phyloP scores from a whole-genome alignment of 2,797 vertebrate species.

The Cercopithecus diana region DNA sequence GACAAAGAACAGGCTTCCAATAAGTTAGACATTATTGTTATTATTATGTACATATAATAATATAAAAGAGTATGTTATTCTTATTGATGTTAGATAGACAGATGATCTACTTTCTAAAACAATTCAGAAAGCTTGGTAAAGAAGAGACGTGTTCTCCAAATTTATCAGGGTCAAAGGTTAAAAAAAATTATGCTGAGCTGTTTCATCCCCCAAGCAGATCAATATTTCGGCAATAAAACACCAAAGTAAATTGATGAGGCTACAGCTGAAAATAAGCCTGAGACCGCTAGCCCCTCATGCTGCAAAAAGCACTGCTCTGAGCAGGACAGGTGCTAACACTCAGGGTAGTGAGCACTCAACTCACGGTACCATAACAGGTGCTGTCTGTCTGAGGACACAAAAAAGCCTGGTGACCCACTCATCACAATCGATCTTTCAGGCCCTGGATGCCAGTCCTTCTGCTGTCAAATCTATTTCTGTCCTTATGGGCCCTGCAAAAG shows the following conservation, averaged over 20 bases:
- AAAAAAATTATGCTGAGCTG: neutral
- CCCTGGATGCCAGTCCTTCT: neutral
- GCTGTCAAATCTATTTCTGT: neutral
- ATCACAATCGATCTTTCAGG: neutral
- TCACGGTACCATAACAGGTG: neutral
- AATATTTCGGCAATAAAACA: neutral
- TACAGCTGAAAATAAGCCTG: neutral
- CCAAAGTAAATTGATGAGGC: neutral
- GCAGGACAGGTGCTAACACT: neutral
- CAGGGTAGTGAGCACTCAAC: neutral
- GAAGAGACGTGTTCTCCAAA: neutral
- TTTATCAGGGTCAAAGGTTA: neutral
- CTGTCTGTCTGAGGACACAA: neutral
- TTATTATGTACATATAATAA: neutral
- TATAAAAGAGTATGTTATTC: neutral
- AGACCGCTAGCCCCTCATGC: neutral
- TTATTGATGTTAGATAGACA: neutral
- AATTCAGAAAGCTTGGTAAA: conserved; percentile 7
- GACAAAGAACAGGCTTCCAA: neutral
- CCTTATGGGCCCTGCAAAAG: neutral
- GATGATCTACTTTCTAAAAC: neutral
- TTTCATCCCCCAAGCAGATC: conserved; percentile 8
- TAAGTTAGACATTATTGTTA: neutral
- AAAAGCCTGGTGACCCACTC: neutral
- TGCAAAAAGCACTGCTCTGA: neutral